Evolutionary conservation across 2,113 vertebrate species (phyloP), one percentile per base, ranked within the genome.

Genomic region (Tachysurus fulvidraco): DNA sequence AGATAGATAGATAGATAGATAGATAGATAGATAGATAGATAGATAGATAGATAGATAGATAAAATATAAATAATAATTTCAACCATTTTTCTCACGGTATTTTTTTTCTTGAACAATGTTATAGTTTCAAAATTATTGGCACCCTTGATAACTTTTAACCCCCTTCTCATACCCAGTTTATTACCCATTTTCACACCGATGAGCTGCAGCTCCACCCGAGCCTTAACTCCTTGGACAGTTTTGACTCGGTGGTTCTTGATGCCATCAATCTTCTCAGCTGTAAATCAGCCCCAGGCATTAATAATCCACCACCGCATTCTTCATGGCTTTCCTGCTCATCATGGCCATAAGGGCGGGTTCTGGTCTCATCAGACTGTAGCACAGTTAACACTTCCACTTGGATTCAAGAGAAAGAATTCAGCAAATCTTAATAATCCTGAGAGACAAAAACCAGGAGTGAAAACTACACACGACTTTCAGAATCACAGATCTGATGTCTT

Each of bases 251-350:
- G 78, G 54, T 80, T 59, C 30, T 59, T 25, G 0, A 80, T 12
- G 19, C 19, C 78, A 80, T 80, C 78, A 59, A 41, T 80, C 55
- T 80, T 80, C 54, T 80, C 54, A 59, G 55, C 55, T 80, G 9
- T 54, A 59, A 12, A 79, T 59, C 54, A 21, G 54, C 78, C 54
- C 52, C 54, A 10, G 28, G 76, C 76, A 28, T 78, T 78, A 79
- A 79, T 79, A 80, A 80, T 59, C 77, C 52, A 36, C 28, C 54
- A 36, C 7, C 17, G 5, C 52, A 11, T 79, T 36, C 19, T 79
- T 57, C 52, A 57, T 55, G 6, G 0, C 50, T 54, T n/a, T 25
- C 8, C 11, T 16, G 6, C 41, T 50, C 19, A 21, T 71, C 41
- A 1, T 13, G 41, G 19, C 71, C 17, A 74, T 21, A 74, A 46